Conservation (phyloP, 1,140 invertebrate species). For the Camponotus floridanus region DNA sequence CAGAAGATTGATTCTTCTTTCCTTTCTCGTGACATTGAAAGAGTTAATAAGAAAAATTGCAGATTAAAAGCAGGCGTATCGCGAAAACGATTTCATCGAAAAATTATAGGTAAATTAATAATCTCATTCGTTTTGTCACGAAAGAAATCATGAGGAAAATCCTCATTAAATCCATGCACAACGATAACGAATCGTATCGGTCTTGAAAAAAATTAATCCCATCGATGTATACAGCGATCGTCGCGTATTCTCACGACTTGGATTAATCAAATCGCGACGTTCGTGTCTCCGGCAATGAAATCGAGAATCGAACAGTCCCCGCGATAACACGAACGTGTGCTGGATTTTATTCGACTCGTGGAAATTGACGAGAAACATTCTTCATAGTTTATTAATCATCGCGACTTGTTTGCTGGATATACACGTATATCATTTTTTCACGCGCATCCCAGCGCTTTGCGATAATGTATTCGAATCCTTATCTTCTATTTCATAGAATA, state of each 20-base stretch:
- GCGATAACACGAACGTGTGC: slow-evolving; percentile 58
- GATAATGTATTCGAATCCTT: slow-evolving; percentile 10
- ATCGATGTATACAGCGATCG: neutral
- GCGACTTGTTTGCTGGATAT: neutral
- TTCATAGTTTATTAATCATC: slow-evolving; percentile 22
- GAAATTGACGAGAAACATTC: slow-evolving; percentile 33
- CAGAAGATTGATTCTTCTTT: neutral
- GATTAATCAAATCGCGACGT: slow-evolving; percentile 69
- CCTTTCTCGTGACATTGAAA: neutral
- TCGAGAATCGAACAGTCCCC: slow-evolving; percentile 9
- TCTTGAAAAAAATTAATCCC: neutral
- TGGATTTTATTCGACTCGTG: slow-evolving; percentile 12
- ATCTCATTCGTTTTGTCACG: neutral
- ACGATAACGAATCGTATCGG: neutral
- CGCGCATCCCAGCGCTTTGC: neutral
- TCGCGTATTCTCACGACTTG: slow-evolving; percentile 40
- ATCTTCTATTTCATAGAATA: slow-evolving; percentile 1
- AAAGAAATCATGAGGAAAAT: neutral
- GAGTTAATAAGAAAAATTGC: neutral
- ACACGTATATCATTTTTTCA: slow-evolving; percentile 37
- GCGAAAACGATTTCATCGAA: neutral
- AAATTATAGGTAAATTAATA: neutral
- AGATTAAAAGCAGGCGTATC: neutral
- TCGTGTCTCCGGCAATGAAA: slow-evolving; percentile 62
- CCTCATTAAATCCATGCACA: neutral